Evolutionary conservation across 2,113 vertebrate species (phyloP).

Genomic region (Corvus moneduloides): DNA sequence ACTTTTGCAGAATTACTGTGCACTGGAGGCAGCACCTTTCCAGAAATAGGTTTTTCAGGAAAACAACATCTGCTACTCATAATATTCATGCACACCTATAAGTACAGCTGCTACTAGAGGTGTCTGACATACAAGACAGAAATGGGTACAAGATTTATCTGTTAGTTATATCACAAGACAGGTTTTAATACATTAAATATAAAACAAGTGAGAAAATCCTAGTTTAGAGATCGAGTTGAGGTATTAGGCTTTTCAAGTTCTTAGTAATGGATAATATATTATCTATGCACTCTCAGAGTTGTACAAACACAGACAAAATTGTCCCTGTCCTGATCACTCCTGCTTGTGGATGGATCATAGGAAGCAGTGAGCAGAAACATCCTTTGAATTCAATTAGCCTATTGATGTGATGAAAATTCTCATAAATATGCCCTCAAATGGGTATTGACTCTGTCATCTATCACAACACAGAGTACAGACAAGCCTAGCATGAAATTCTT

Average conservation of each 20-base stretch:
- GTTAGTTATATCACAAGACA: neutral
- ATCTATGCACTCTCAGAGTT: neutral
- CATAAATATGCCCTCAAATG: neutral
- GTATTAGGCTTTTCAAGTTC: neutral
- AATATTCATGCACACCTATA: neutral
- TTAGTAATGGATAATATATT: neutral
- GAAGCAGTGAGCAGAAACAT: neutral
- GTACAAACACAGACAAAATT: neutral
- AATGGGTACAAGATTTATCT: neutral
- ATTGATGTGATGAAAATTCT: neutral
- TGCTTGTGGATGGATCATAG: neutral
- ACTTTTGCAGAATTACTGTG: neutral
- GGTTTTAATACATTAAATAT: neutral
- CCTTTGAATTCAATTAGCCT: neutral
- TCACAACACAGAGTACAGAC: neutral
- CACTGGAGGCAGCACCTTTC: neutral
- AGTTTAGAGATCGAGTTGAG: neutral
- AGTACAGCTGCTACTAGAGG: neutral
- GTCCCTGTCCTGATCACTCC: neutral
- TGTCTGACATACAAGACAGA: neutral
- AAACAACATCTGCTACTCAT: neutral
- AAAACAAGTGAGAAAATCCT: neutral
- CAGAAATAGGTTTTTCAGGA: neutral
- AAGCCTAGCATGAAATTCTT: constrained; percentile 8
- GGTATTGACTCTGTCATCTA: neutral